phyloP scores from a whole-genome alignment of 1,140 invertebrate species.

The Heliconius himera region DNA sequence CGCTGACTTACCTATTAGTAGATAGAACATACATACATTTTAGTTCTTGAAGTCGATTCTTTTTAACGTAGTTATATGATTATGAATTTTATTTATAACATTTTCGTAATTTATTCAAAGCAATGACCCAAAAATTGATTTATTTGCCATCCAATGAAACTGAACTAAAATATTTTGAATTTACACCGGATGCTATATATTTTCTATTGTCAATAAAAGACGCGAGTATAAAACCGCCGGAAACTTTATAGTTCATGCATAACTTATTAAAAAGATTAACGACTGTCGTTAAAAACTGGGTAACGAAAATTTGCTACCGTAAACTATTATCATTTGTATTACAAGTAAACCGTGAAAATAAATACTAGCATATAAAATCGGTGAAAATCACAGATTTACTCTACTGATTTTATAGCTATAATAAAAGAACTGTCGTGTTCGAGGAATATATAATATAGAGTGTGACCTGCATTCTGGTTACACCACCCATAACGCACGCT shows the following conservation, averaged over 20 bases:
- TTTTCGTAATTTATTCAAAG: too few species aligned
- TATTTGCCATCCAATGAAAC: background rate
- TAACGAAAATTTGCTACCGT: slow-evolving; percentile 44
- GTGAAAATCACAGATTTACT: slow-evolving; percentile 68
- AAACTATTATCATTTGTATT: slow-evolving; percentile 58
- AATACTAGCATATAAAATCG: slow-evolving; percentile 75
- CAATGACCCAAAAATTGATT: background rate
- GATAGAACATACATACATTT: too few species aligned
- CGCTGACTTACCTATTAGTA: too few species aligned
- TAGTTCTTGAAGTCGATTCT: too few species aligned
- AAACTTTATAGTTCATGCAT: slow-evolving; percentile 39
- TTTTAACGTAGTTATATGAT: too few species aligned
- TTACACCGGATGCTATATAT: slow-evolving; percentile 66
- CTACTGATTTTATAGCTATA: slow-evolving; percentile 73
- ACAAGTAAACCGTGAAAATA: slow-evolving; percentile 76
- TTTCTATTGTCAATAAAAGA: slow-evolving; percentile 57
- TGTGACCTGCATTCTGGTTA: slow-evolving; percentile 64
- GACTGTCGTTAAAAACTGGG: slow-evolving; percentile 34
- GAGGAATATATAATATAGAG: slow-evolving; percentile 68
- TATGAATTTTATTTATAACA: too few species aligned
- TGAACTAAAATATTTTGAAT: slow-evolving; percentile 25
- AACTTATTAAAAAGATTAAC: slow-evolving; percentile 44
- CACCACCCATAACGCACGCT: slow-evolving; percentile 48
- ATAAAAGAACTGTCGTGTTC: slow-evolving; percentile 77
- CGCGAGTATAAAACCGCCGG: slow-evolving; percentile 29